phyloP scores from a whole-genome alignment of 1,140 invertebrate species.

The Drosophila triauraria region DNA sequence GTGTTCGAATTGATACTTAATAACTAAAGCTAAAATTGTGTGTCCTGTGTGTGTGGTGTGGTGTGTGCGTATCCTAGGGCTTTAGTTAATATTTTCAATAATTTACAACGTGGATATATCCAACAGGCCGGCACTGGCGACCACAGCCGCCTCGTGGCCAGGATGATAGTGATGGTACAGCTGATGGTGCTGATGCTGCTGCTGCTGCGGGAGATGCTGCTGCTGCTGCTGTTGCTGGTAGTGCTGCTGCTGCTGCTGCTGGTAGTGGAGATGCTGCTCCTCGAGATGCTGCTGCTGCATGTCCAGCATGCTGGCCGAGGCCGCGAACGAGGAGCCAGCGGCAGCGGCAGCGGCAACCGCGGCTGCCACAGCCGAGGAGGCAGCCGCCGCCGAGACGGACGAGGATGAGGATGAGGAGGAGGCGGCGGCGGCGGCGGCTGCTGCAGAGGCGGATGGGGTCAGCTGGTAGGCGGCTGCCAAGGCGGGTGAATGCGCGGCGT shows the following conservation, averaged over 20 bases:
- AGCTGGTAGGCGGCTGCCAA: slow-evolving; percentile 75
- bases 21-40: slow-evolving; percentile 80
- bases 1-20: slow-evolving; percentile 55
- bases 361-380: slow-evolving; percentile 21
- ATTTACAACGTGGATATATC: slow-evolving; percentile 85
- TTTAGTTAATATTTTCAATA: slow-evolving; percentile 77
- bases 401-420: slow-evolving; percentile 31
- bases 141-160: slow-evolving; percentile 58
- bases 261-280: slow-evolving; percentile 59
- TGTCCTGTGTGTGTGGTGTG: slow-evolving; percentile 33
- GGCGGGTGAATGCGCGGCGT: slow-evolving; percentile 80
- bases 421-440: slow-evolving; percentile 13
- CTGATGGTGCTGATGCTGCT: slow-evolving; percentile 63
- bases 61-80: slow-evolving; percentile 40
- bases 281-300: slow-evolving; percentile 69
- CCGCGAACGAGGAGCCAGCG: slow-evolving; percentile 48
- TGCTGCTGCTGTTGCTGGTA: slow-evolving; percentile 60
- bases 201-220: slow-evolving; percentile 53
- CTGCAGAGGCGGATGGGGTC: slow-evolving; percentile 34
- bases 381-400: slow-evolving; percentile 10
- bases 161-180: slow-evolving; percentile 67
- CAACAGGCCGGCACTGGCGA: slow-evolving; percentile 71
- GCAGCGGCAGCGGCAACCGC: slow-evolving; percentile 51
- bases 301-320: slow-evolving; percentile 78
- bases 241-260: slow-evolving; percentile 54